Conservation (phyloP, 2,888 invertebrate genomes). For the Bedellia somnulentella region DNA sequence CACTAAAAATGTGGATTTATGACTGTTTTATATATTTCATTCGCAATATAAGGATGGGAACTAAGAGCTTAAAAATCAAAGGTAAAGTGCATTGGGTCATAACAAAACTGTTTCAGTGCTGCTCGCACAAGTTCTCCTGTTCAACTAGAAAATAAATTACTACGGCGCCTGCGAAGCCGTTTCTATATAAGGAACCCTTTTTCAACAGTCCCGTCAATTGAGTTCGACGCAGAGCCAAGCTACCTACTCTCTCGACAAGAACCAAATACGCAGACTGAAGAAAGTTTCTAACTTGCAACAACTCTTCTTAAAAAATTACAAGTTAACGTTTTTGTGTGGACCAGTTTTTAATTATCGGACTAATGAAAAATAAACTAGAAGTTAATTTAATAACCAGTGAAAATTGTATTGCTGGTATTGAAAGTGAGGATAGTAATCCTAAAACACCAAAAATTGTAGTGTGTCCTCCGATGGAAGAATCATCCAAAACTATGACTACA, state of each 20-base stretch:
- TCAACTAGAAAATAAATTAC: too few relatives aligned
- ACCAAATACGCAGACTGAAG: constrained; percentile 17
- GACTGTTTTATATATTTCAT: too few relatives aligned
- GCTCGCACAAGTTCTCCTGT: too few relatives aligned
- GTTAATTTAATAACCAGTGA: constrained; percentile 31
- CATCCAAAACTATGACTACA: constrained; percentile 58
- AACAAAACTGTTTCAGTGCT: too few relatives aligned
- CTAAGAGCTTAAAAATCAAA: too few relatives aligned
- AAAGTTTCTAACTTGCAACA: constrained; percentile 28
- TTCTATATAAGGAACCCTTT: constrained; percentile 22
- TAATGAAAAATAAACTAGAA: constrained; percentile 43
- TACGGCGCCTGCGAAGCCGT: constrained; percentile 37
- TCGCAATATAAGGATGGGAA: too few relatives aligned
- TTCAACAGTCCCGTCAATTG: constrained; percentile 18
- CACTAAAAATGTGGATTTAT: too few relatives aligned
- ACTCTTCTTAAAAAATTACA: constrained; percentile 11
- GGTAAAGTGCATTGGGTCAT: too few relatives aligned
- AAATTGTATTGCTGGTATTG: too few relatives aligned
- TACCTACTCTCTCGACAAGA: constrained; percentile 17
- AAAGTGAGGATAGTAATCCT: too few relatives aligned
- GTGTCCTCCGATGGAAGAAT: constrained; percentile 50
- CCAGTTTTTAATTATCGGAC: constrained; percentile 19
- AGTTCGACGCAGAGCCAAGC: constrained; percentile 22
- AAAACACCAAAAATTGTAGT: constrained; percentile 52
- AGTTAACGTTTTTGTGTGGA: constrained; percentile 14